Conservation (phyloP, 1,140 invertebrate genomes). For the Myzus persicae region DNA sequence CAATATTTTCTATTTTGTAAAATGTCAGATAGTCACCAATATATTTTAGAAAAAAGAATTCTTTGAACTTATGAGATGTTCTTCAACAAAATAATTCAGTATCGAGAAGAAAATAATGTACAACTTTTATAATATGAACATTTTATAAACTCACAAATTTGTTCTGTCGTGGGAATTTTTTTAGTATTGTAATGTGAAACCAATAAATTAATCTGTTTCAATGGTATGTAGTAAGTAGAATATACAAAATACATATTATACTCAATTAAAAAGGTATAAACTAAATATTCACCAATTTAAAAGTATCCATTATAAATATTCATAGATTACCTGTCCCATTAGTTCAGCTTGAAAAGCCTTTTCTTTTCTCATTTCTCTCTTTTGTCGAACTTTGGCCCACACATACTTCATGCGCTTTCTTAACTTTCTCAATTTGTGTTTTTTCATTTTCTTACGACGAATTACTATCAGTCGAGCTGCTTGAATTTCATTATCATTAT, state of each 20-base stretch:
- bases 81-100: neutral
- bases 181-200: neutral
- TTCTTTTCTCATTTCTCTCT: constrained; percentile 76
- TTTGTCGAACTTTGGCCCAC: constrained; percentile 75
- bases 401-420: constrained; percentile 79
- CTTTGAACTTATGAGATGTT: neutral
- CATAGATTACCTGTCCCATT: constrained; percentile 32
- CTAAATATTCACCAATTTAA: neutral
- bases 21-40: neutral
- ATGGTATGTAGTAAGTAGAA: too few relatives aligned
- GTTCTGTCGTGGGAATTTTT: neutral
- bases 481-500: constrained; percentile 68
- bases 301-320: neutral
- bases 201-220: neutral
- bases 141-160: neutral
- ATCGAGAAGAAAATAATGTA: neutral
- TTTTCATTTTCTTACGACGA: constrained; percentile 83
- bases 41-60: neutral
- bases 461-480: constrained; percentile 80
- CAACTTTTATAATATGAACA: neutral
- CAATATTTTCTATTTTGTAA: neutral
- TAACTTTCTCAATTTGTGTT: constrained; percentile 82
- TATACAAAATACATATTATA: neutral
- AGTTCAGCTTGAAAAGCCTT: constrained; percentile 73
- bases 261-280: neutral